phyloP scores from a whole-genome alignment of 2,797 vertebrate species.

The Epinephelus awoara region DNA sequence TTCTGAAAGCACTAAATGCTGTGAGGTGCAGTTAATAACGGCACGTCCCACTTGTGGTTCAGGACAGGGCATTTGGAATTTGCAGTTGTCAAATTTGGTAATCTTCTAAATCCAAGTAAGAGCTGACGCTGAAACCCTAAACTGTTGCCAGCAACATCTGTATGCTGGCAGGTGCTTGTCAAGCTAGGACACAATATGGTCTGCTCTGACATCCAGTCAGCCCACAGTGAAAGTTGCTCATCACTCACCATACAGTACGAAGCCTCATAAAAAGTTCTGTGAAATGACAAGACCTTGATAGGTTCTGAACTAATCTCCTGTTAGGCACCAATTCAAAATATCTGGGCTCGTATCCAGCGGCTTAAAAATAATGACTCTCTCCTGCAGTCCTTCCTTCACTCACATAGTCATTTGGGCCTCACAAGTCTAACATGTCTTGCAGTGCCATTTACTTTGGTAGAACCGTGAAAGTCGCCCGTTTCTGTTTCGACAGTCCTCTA shows the following conservation, averaged over 20 bases:
- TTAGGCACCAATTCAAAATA: constrained; percentile 70
- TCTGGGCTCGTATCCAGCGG: constrained; percentile 63
- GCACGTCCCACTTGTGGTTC: constrained; percentile 39
- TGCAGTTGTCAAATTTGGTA: constrained; percentile 62
- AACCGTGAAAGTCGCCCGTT: constrained; percentile 53
- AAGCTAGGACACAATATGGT: constrained; percentile 38
- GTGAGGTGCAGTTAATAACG: constrained; percentile 16
- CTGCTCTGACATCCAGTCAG: constrained; percentile 31
- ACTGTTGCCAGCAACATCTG: constrained; percentile 57
- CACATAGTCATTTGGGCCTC: constrained; percentile 58
- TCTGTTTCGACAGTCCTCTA: constrained; percentile 62
- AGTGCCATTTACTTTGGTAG: constrained; percentile 59
- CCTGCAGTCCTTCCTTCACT: constrained; percentile 56
- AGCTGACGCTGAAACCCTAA: constrained; percentile 39
- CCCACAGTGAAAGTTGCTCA: constrained; percentile 46
- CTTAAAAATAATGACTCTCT: constrained; percentile 71
- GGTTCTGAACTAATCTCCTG: constrained; percentile 65
- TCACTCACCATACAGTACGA: constrained; percentile 35
- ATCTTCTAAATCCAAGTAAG: constrained; percentile 52
- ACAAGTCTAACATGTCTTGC: constrained; percentile 47
- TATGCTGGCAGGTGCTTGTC: constrained; percentile 53
- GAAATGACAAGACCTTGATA: constrained; percentile 71
- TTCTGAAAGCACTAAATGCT: constrained; percentile 48
- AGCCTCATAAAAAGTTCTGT: constrained; percentile 59
- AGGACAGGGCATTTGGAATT: constrained; percentile 47